phyloP scores from a whole-genome alignment of 2,797 vertebrate genomes.

The Austrolebias charrua region DNA sequence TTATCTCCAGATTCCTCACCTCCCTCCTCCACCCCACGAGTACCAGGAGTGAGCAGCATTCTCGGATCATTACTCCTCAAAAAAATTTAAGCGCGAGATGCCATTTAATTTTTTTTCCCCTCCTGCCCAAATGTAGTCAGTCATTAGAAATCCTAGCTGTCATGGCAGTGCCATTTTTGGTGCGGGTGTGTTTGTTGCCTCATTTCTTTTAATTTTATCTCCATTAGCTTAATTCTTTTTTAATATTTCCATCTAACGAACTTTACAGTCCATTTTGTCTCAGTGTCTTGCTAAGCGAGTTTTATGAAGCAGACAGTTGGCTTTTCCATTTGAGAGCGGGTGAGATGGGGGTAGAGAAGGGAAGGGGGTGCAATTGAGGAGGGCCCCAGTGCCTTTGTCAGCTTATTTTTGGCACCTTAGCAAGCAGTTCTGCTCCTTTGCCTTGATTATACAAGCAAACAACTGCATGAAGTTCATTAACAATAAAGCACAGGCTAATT shows the following conservation, averaged over 20 bases:
- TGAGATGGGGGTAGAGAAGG: constrained; percentile 72
- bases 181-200: constrained; percentile 99
- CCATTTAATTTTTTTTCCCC: constrained; percentile 91
- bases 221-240: constrained; percentile 99
- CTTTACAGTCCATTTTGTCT: constrained; percentile 99
- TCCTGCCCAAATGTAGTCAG: constrained; percentile 89
- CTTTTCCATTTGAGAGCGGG: constrained; percentile 79
- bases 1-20: constrained; percentile 83
- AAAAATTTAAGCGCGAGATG: constrained; percentile 99
- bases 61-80: constrained; percentile 99
- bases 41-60: constrained; percentile 96
- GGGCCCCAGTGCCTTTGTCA: constrained; percentile 93
- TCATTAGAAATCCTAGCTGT: constrained; percentile 99
- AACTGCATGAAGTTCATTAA: constrained; percentile 99
- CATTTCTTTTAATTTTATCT: constrained; percentile 99
- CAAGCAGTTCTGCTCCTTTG: constrained; percentile 99
- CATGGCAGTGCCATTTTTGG: constrained; percentile 98
- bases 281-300: constrained; percentile 99
- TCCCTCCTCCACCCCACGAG: constrained; percentile 79
- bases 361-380: constrained; percentile 51
- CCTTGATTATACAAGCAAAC: constrained; percentile 99
- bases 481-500: constrained; percentile 99
- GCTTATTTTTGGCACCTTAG: constrained; percentile 99
- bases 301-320: constrained; percentile 99
- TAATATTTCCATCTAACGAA: constrained; percentile 99